phyloP scores from a whole-genome alignment of 2,113 vertebrate species.

The Dryoscopus gambensis region DNA sequence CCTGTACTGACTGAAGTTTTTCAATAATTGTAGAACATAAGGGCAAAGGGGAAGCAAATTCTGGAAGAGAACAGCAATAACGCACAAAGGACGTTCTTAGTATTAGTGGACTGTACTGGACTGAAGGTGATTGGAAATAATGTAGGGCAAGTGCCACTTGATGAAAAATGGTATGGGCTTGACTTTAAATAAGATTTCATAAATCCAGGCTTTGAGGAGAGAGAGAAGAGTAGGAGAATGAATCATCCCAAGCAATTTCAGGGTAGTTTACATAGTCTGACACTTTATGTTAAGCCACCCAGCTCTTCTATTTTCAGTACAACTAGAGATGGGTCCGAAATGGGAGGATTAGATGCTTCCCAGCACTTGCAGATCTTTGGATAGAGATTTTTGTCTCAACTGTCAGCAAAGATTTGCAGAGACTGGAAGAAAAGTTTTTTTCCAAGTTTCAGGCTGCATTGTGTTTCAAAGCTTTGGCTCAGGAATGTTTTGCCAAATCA shows the following conservation, averaged over 20 bases:
- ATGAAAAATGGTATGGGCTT: background rate
- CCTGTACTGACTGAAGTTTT: background rate
- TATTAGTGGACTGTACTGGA: background rate
- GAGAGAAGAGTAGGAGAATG: background rate
- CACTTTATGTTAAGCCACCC: background rate
- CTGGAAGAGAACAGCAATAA: background rate
- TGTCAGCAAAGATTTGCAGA: background rate
- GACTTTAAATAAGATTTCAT: slow-evolving; percentile 13
- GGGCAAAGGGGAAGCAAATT: background rate
- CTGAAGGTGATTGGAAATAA: background rate
- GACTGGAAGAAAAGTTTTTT: background rate
- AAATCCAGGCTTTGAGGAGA: background rate
- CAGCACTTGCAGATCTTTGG: background rate
- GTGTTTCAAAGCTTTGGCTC: background rate
- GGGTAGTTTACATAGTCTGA: slow-evolving; percentile 13
- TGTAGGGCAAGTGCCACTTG: background rate
- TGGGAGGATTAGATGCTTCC: background rate
- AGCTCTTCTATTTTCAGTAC: background rate
- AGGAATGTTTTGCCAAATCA: background rate
- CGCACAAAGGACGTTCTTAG: background rate
- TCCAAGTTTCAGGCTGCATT: background rate
- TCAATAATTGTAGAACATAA: background rate
- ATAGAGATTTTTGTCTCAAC: background rate
- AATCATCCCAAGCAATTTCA: slow-evolving; percentile 29
- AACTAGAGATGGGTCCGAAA: background rate